Conservation (phyloP, 2,888 invertebrate genomes). For the Spodoptera exigua region DNA sequence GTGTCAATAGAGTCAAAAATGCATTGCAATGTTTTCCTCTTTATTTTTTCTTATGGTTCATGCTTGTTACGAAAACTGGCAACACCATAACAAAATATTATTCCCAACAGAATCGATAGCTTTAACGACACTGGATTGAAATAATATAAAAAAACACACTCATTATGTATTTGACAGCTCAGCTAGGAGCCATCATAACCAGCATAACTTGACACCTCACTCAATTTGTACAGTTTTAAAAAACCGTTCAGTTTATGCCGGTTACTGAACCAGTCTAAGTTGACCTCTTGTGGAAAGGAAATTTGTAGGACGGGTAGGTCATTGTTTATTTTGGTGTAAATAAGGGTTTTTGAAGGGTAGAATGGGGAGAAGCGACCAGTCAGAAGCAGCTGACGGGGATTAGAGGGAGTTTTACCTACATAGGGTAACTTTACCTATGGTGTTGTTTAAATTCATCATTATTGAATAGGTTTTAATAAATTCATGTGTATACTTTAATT, state of each 20-base stretch:
- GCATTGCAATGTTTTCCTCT: neutral
- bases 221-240: slow-evolving; percentile 23
- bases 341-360: slow-evolving; percentile 72
- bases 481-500: slow-evolving; percentile 49
- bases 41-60: neutral
- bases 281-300: slow-evolving; percentile 65
- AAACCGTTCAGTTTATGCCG: slow-evolving; percentile 28
- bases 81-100: slow-evolving; percentile 14
- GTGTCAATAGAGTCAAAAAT: neutral
- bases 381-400: slow-evolving; percentile 88
- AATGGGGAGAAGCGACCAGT: slow-evolving; percentile 79
- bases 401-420: slow-evolving; percentile 86
- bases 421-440: slow-evolving; percentile 73
- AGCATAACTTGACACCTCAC: slow-evolving; percentile 59
- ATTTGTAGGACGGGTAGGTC: slow-evolving; percentile 63
- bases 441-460: slow-evolving; percentile 54
- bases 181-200: slow-evolving; percentile 67
- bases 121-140: slow-evolving; percentile 61
- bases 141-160: slow-evolving; percentile 67
- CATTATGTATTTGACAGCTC: slow-evolving; percentile 84
- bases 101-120: slow-evolving; percentile 62
- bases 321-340: slow-evolving; percentile 68
- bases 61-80: neutral
- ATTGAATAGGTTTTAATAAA: slow-evolving; percentile 48
- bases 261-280: slow-evolving; percentile 61